phyloP scores from a whole-genome alignment of 2,113 vertebrate species.

The Gavia stellata region DNA sequence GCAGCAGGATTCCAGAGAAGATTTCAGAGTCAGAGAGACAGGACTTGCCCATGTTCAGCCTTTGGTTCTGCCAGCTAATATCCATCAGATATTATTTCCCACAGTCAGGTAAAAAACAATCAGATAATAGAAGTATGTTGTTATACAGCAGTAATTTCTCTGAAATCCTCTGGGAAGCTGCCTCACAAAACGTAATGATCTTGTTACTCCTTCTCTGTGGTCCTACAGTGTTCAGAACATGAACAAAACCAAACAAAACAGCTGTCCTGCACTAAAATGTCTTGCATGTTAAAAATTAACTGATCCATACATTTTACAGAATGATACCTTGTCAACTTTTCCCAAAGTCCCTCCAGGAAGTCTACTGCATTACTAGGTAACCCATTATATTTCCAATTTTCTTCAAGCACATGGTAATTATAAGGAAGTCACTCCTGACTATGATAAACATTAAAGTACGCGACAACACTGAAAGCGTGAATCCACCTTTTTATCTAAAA shows the following conservation, averaged over 20 bases:
- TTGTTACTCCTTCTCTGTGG: not conserved
- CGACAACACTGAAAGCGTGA: not conserved
- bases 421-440: not conserved
- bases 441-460: not conserved
- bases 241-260: not conserved
- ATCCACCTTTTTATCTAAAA: not conserved
- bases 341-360: not conserved
- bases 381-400: not conserved
- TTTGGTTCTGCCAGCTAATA: not conserved
- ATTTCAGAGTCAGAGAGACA: not conserved
- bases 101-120: not conserved
- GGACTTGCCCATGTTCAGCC: not conserved
- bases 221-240: not conserved
- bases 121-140: not conserved
- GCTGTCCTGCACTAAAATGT: not conserved
- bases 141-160: not conserved
- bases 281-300: not conserved
- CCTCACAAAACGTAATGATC: not conserved
- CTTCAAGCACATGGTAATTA: not conserved
- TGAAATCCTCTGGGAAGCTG: not conserved
- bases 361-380: not conserved
- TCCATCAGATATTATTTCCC: not conserved
- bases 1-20: not conserved
- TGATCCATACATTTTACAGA: fast-evolving
- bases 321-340: not conserved